phyloP scores from a whole-genome alignment of 2,113 vertebrate species.

The Hemibagrus wyckioides region DNA sequence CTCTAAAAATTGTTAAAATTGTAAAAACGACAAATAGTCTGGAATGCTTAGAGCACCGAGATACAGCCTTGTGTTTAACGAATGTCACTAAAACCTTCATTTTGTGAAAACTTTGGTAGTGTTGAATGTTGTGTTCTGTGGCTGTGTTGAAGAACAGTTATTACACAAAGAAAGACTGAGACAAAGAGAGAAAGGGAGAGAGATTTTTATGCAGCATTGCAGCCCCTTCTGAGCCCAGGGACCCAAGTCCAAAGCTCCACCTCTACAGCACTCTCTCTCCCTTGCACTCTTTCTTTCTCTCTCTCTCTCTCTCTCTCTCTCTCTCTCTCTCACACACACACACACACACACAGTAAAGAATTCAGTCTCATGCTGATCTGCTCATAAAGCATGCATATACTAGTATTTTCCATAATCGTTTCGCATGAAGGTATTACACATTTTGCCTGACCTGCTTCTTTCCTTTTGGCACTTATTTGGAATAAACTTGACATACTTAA shows the following conservation, averaged over 20 bases:
- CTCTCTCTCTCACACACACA: neutral
- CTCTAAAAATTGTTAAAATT: neutral
- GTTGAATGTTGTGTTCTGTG: neutral
- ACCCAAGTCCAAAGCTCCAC: constrained; percentile 82
- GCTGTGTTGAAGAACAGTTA: neutral
- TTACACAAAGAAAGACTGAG: neutral
- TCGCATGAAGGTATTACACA: neutral
- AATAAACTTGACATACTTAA: neutral
- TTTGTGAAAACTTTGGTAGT: neutral
- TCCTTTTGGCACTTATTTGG: neutral
- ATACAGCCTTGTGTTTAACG: neutral
- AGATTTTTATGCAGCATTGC: constrained; percentile 43
- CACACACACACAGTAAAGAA: neutral
- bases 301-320: neutral
- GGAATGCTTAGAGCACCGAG: neutral
- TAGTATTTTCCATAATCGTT: constrained; percentile 18
- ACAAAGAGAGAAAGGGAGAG: neutral
- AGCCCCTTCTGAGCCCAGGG: constrained; percentile 88
- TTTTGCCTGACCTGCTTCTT: neutral
- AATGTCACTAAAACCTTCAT: constrained; percentile 10
- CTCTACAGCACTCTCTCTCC: constrained; percentile 31
- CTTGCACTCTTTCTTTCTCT: neutral
- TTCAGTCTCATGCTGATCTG: neutral
- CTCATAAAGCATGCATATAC: constrained; percentile 2
- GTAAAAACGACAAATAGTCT: neutral